Evolutionary conservation across 2,797 vertebrate species (phyloP).

Genomic region (Borostomias antarcticus): DNA sequence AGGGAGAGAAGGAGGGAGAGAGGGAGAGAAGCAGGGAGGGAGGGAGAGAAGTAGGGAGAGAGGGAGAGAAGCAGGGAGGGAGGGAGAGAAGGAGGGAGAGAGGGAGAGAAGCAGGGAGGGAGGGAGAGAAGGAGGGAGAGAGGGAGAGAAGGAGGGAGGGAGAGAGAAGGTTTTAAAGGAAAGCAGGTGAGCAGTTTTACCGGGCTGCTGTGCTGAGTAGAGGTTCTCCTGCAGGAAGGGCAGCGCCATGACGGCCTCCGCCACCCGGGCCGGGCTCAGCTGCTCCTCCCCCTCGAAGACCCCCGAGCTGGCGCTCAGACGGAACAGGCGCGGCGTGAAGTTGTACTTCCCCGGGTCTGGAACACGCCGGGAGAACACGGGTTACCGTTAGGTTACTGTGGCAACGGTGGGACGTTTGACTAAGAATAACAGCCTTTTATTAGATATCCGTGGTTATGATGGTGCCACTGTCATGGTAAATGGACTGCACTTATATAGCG

Average conservation of each 20-base stretch:
- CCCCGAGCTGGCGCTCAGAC: slow-evolving; percentile 73
- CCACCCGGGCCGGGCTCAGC: slow-evolving; percentile 65
- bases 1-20: not conserved
- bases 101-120: not conserved
- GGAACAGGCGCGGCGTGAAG: slow-evolving; percentile 78
- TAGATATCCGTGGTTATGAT: no score
- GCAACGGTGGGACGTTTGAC: not conserved
- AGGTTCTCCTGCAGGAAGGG: slow-evolving; percentile 83
- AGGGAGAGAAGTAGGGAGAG: no score
- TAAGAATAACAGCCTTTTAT: not conserved
- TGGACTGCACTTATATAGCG: no score
- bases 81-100: not conserved
- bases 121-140: no score
- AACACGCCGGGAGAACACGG: not conserved
- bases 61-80: not conserved
- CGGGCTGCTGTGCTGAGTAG: slow-evolving; percentile 60
- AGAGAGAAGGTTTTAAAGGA: no score
- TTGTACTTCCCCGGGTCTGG: slow-evolving; percentile 83
- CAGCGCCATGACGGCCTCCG: slow-evolving; percentile 74
- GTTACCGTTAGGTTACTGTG: not conserved
- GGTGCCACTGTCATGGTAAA: no score
- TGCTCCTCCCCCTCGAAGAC: slow-evolving; percentile 75
- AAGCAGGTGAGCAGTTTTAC: no score
- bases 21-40: not conserved
- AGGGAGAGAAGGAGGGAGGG: no score